phyloP scores from a whole-genome alignment of 2,888 invertebrate genomes.

The Charanyca ferruginea region DNA sequence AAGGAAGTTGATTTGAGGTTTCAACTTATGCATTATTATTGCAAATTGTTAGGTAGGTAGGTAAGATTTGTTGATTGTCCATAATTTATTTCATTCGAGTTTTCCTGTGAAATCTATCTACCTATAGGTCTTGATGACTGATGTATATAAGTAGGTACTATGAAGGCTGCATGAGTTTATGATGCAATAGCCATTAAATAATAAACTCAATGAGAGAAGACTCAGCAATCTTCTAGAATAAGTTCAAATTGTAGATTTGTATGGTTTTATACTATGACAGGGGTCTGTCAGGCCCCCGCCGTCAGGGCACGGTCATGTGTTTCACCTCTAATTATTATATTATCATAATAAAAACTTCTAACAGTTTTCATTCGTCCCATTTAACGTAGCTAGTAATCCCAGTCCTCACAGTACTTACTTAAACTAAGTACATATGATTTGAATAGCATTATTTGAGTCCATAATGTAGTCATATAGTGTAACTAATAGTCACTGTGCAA shows the following conservation, averaged over 20 bases:
- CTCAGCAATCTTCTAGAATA: too few relatives aligned
- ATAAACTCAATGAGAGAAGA: too few relatives aligned
- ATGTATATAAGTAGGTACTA: not conserved
- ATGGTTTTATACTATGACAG: too few relatives aligned
- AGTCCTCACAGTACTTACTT: not conserved
- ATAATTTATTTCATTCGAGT: not conserved
- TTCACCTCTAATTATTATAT: too few relatives aligned
- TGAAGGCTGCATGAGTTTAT: too few relatives aligned
- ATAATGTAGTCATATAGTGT: not conserved
- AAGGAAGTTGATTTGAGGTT: not conserved
- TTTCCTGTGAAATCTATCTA: slow-evolving; percentile 9
- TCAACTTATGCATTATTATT: not conserved
- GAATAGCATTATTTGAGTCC: not conserved
- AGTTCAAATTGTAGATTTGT: too few relatives aligned
- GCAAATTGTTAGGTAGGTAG: not conserved
- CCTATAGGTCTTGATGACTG: not conserved
- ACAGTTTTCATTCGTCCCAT: too few relatives aligned
- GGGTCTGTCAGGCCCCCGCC: too few relatives aligned
- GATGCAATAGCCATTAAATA: too few relatives aligned
- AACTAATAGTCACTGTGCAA: not conserved
- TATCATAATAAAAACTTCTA: too few relatives aligned
- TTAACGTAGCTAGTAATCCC: too few relatives aligned
- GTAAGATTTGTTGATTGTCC: not conserved
- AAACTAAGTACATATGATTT: not conserved
- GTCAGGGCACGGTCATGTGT: too few relatives aligned